Conservation (phyloP, 2,113 vertebrate genomes). For the Electrona antarctica region DNA sequence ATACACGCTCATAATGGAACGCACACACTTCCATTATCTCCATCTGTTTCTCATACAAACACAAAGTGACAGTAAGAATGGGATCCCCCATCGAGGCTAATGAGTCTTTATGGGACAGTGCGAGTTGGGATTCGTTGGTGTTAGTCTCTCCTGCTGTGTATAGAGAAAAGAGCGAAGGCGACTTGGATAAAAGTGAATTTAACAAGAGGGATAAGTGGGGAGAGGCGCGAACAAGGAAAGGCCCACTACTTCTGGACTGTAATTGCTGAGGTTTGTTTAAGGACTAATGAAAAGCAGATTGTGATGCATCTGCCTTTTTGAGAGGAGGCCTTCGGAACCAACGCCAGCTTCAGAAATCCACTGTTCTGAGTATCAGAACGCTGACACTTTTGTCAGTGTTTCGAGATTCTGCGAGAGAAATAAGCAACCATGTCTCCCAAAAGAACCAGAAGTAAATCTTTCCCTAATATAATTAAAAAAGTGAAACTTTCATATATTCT, state of each 20-base stretch:
- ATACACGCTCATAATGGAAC: background rate
- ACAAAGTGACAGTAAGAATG: conserved; percentile 24
- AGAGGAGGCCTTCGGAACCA: background rate
- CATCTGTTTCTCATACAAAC: conserved; percentile 29
- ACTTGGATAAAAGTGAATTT: background rate
- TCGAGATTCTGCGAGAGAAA: too few species aligned
- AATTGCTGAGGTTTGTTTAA: conserved; percentile 8
- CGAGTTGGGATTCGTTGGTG: background rate
- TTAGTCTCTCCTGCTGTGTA: background rate
- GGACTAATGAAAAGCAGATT: background rate
- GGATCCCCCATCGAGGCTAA: conserved; percentile 36
- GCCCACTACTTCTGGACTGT: background rate
- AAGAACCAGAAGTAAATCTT: too few species aligned
- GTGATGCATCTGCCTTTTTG: background rate
- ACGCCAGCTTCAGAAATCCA: background rate
- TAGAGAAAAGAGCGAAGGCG: background rate
- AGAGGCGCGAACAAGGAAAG: background rate
- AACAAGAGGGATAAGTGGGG: conserved; percentile 9
- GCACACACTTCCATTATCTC: conserved; percentile 26
- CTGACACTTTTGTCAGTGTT: too few species aligned
- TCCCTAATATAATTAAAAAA: too few species aligned
- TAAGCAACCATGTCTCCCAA: too few species aligned
- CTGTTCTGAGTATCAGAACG: background rate
- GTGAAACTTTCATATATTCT: too few species aligned
- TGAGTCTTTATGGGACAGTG: conserved; percentile 39